Base-by-base conservation (phyloP, 2,797 vertebrate genomes). In the Notolabrus celidotus region DNA sequence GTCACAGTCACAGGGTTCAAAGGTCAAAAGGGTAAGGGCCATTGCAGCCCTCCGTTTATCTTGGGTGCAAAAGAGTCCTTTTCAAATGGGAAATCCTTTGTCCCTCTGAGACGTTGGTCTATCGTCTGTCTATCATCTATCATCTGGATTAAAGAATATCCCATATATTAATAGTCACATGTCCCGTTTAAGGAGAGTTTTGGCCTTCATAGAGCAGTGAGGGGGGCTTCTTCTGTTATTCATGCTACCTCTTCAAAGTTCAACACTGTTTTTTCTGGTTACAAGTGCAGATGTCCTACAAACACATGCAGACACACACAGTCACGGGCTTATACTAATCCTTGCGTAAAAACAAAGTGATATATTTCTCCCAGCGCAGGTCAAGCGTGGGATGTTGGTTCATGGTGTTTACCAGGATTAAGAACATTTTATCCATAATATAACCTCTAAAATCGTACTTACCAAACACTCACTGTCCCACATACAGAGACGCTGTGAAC, bases 291-390 rank as follows among this genome's bases (percentile, higher is more conserved):
- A 86, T 71, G 61, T 67, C 56, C 50, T 36, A 22, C 65, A 79
- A 57, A 78, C 46, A 67, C 53, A 64, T 49, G 59, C 49, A 72
- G 33, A 54, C 49, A 41, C 65, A 59, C 49, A 51, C 10, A 22
- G n/a, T n/a, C 52, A 15, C 52, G 23, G 79, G 90, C 85, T 93
- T 92, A 92, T 78, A 29, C 66, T 93, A 93, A 93, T 92, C 92
- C 89, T 55, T 60, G 68, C 72, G 29, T 31, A 68, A 87, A 89
- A 90, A 92, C 91, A 92, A 90, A 88, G 85, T 74, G 74, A 88
- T 91, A 85, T 85, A 83, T 89, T 88, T 88, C 75, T 83, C 60
- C 51, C 63, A 60, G 62, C 43, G 68, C 84, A 76, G 87, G 77
- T 90, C 81, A 82, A 66, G 86, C 74, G 7, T 71, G 84, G 83